Conservation (phyloP, 2,888 invertebrate species). For the Mylabris sibirica region DNA sequence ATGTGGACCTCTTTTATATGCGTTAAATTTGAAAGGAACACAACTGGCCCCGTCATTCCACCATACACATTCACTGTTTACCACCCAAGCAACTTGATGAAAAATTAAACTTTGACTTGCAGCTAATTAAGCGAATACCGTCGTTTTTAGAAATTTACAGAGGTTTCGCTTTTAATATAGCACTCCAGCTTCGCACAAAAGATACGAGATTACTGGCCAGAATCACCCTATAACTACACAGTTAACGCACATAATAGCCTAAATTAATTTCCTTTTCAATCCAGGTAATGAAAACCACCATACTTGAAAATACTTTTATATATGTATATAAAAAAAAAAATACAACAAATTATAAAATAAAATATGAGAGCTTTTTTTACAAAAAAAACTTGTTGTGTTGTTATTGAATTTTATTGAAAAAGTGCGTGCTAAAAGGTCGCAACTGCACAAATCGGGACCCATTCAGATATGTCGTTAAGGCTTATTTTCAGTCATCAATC, state of each 20-base stretch:
- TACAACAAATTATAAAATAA: neutral
- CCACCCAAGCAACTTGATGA: slow-evolving; percentile 41
- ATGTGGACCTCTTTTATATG: slow-evolving; percentile 47
- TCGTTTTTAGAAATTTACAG: slow-evolving; percentile 45
- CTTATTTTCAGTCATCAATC: slow-evolving; percentile 49
- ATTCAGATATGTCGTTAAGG: slow-evolving; percentile 31
- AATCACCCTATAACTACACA: slow-evolving; percentile 26
- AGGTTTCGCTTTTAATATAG: slow-evolving; percentile 39
- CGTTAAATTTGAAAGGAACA: slow-evolving; percentile 35
- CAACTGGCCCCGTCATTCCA: slow-evolving; percentile 21
- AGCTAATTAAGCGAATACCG: slow-evolving; percentile 45
- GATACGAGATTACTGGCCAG: slow-evolving; percentile 36
- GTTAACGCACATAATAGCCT: slow-evolving; percentile 29
- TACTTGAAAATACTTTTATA: neutral
- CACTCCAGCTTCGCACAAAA: slow-evolving; percentile 30
- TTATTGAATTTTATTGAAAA: slow-evolving; percentile 8
- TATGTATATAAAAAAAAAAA: neutral
- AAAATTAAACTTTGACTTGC: slow-evolving; percentile 47
- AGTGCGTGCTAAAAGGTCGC: slow-evolving; percentile 10
- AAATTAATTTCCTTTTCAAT: slow-evolving; percentile 33
- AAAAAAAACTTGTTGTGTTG: neutral
- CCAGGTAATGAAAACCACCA: neutral
- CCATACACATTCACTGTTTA: slow-evolving; percentile 28
- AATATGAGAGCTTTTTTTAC: neutral
- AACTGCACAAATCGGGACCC: neutral